Conservation (phyloP, 2,797 vertebrate species). For the Rhynchonycteris naso region DNA sequence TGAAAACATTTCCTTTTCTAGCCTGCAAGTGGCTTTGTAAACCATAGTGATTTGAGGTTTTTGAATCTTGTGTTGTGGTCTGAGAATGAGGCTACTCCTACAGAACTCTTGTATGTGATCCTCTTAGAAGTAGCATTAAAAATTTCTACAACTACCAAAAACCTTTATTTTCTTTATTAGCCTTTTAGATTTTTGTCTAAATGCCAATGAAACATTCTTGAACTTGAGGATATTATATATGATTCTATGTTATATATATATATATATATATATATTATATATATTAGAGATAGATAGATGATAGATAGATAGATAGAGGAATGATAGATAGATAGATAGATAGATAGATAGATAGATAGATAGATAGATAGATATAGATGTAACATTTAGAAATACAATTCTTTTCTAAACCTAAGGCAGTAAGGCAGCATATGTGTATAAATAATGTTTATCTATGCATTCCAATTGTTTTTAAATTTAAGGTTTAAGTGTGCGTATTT, state of each 20-base stretch:
- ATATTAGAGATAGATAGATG: no score
- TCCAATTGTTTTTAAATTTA: slow-evolving; percentile 37
- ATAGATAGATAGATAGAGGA: no score
- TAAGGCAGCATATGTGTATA: neutral
- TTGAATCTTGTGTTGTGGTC: neutral
- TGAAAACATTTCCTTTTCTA: neutral
- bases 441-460: neutral
- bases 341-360: no score
- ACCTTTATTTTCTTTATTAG: slow-evolving; percentile 10
- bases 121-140: neutral
- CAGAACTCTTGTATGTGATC: neutral
- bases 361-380: no score
- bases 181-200: slow-evolving; percentile 43
- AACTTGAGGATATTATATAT: neutral
- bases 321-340: no score
- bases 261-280: no score
- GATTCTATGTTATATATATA: neutral
- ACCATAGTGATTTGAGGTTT: neutral
- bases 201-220: neutral
- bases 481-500: neutral
- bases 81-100: neutral
- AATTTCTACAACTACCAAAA: neutral
- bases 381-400: slow-evolving; percentile 1
- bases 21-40: neutral
- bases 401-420: neutral